phyloP scores from a whole-genome alignment of 2,888 invertebrate genomes.

The Heterodera filipjevi region DNA sequence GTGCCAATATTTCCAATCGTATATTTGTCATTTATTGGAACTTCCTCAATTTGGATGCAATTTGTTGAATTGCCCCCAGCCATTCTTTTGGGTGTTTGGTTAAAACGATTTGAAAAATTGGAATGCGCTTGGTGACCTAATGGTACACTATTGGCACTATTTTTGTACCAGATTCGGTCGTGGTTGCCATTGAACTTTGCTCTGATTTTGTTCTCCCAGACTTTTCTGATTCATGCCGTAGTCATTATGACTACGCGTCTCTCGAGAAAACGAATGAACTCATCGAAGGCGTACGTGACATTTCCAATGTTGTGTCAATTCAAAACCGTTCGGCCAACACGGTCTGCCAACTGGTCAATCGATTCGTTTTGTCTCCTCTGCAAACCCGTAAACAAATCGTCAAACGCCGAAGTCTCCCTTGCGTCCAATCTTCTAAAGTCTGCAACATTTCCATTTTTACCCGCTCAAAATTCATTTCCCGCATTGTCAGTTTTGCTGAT shows the following conservation, averaged over 20 bases:
- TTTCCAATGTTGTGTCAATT: neutral
- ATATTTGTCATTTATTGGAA: neutral
- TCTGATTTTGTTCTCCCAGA: neutral
- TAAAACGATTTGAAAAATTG: neutral
- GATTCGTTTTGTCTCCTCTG: neutral
- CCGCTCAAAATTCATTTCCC: neutral
- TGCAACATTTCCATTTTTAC: neutral
- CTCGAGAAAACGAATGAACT: neutral
- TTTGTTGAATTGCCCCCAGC: neutral
- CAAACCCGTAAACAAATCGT: neutral
- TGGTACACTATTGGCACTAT: neutral
- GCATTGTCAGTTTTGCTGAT: neutral
- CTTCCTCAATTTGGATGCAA: conserved; percentile 1
- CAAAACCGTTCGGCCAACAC: neutral
- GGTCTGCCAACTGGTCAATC: conserved; percentile 9
- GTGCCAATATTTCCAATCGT: neutral
- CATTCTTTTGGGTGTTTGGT: neutral
- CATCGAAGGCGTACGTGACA: neutral
- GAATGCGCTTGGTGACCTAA: neutral
- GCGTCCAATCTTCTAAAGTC: neutral
- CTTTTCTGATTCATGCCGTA: neutral
- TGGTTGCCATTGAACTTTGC: neutral
- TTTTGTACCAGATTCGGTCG: neutral
- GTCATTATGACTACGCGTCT: neutral
- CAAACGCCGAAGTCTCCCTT: neutral